Conservation (phyloP, 2,113 vertebrate species). For the Gulo gulo region DNA sequence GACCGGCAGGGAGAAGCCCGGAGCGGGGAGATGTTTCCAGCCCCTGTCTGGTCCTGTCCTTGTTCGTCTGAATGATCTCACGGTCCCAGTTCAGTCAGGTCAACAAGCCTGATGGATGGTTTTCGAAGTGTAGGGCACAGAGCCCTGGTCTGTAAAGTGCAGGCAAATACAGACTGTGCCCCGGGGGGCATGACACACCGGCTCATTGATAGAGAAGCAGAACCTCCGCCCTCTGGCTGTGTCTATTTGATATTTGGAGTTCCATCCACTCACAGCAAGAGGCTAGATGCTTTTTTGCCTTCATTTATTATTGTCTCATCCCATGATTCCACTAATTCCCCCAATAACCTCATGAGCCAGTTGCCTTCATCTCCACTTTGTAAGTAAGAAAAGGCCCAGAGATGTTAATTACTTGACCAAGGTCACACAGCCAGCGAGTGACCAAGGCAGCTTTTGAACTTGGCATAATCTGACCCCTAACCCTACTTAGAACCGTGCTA, state of each 20-base stretch:
- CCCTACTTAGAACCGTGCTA: neutral
- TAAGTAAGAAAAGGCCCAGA: neutral
- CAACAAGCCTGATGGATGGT: neutral
- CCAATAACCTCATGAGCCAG: neutral
- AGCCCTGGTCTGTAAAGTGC: neutral
- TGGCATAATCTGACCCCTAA: neutral
- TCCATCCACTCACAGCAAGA: neutral
- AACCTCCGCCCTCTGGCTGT: neutral
- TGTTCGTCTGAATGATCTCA: neutral
- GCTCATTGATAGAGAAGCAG: neutral
- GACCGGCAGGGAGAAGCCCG: too few relatives aligned
- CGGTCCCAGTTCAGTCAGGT: neutral
- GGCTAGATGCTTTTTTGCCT: neutral
- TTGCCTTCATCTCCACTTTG: neutral
- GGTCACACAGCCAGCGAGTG: neutral
- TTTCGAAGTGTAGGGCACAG: neutral
- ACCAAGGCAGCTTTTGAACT: neutral
- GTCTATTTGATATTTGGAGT: neutral
- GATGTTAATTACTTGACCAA: neutral
- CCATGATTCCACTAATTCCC: neutral
- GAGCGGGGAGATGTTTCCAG: neutral
- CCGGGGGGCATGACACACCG: rapidly evolving
- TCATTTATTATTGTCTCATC: neutral
- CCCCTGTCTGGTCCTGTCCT: neutral
- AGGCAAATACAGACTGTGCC: neutral